phyloP scores from a whole-genome alignment of 2,888 invertebrate species.

The Trachelus tabidus region DNA sequence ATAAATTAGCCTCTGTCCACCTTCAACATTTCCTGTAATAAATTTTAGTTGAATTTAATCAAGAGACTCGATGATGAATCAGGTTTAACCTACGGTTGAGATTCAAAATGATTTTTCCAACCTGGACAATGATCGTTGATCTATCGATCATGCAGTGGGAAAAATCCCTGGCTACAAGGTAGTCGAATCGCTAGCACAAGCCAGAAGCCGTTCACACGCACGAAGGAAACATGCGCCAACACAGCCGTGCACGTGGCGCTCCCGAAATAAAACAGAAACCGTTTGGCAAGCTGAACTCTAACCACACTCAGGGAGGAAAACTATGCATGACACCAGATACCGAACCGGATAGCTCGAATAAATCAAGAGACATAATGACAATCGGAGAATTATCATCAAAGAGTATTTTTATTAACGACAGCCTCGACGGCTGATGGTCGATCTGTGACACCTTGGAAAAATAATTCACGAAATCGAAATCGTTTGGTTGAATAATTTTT shows the following conservation, averaged over 20 bases:
- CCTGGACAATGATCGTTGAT: background rate
- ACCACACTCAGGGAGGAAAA: constrained; percentile 24
- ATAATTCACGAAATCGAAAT: background rate
- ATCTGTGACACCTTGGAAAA: background rate
- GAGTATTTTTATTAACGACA: background rate
- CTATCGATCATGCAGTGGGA: background rate
- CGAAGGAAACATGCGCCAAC: constrained; percentile 37
- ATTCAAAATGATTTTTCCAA: background rate
- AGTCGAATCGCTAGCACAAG: constrained; percentile 28
- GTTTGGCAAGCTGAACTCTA: constrained; percentile 49
- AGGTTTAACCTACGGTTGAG: background rate
- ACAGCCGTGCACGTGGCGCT: constrained; percentile 58
- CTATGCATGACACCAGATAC: constrained; percentile 36
- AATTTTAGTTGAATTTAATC: background rate
- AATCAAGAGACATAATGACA: constrained; percentile 2
- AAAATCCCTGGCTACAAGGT: background rate
- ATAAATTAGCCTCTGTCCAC: background rate
- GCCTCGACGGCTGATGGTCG: background rate
- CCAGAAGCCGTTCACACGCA: constrained; percentile 26
- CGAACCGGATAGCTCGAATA: constrained; percentile 15
- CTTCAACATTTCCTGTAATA: background rate
- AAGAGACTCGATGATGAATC: background rate
- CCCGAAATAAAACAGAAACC: constrained; percentile 59
- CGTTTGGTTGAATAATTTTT: background rate
- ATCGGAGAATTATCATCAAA: background rate